Percentiles rank a stretch among this genome's conserved stretches.
Conservation (phyloP, 2,113 vertebrate species). For the Dicentrarchus labrax region DNA sequence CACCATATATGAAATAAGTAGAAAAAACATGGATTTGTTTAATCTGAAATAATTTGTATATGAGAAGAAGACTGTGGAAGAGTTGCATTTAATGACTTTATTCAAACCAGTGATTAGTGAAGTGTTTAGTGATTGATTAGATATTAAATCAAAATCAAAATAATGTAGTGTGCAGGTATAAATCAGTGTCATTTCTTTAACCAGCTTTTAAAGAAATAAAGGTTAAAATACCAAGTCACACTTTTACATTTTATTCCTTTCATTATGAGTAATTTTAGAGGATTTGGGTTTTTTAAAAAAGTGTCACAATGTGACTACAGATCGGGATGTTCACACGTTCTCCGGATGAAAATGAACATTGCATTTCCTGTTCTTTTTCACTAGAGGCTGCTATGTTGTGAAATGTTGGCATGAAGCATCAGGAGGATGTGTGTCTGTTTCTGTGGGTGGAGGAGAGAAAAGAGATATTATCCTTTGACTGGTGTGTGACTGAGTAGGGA, state of each 20-base stretch:
- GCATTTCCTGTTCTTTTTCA: constrained; percentile 43
- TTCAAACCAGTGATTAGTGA: too few relatives aligned
- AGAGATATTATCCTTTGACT: not conserved
- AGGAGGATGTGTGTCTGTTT: constrained; percentile 11
- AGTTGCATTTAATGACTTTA: not conserved
- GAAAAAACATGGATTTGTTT: not conserved
- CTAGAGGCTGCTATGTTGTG: constrained; percentile 60
- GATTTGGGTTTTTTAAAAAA: not conserved
- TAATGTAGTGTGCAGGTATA: not conserved
- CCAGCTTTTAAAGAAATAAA: not conserved
- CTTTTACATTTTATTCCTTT: not conserved
- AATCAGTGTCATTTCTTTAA: not conserved
- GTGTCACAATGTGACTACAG: not conserved
- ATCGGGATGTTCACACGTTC: not conserved
- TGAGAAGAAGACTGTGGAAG: not conserved
- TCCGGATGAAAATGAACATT: not conserved
- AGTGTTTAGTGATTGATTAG: not conserved
- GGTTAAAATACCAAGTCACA: not conserved
- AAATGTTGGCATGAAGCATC: not conserved
- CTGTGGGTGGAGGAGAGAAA: not conserved
- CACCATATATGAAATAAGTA: not conserved
- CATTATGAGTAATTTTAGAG: not conserved
- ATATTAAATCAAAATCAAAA: not conserved
- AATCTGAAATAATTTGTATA: not conserved
- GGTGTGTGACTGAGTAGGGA: not conserved